Evolutionary conservation across 2,113 vertebrate species (phyloP), one percentile per base, ranked within the genome.

Genomic region (Eclectus roratus): DNA sequence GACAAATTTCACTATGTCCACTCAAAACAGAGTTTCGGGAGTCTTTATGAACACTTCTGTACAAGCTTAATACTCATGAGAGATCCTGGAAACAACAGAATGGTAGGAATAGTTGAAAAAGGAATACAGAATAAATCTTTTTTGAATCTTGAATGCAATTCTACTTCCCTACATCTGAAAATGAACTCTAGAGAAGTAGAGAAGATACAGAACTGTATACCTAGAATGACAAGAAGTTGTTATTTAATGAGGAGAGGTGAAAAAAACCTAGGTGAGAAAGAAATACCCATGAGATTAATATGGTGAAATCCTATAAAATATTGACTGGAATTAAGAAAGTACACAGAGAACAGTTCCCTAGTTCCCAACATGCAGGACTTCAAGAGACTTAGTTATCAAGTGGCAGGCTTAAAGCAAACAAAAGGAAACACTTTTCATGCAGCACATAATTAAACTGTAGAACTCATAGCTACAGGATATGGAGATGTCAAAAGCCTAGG

Each of bases 341-440:
- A 70, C 41, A 78, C 21, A 66, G 21, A 83, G n/a, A 80, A 80
- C 24, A 25, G 11, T 73, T 91, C 68, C 64, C 64, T 86, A 46
- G 10, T 53, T 94, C 69, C 55, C 43, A 55, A 55, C 39, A 60
- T 19, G 53, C 89, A 72, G 52, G 12, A 91, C 72, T 17, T 72
- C 72, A 29, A 8, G 44, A 79, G 56, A 64, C 52, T 77, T 70
- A 79, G 66, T 64, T 85, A 71, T 79, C 73, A 85, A 93, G 70
- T 88, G 74, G 55, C 85, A 88, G 52, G 52, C 10, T 93, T 82
- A 95, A 93, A 91, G 63, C 52, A 91, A 94, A 94, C 84, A 87
- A 91, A 91, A 91, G 93, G 95, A 93, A 96, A 89, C 49, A 72
- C 44, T 82, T 89, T 89, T 96, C 88, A 88, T 29, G 69, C 91